Evolutionary conservation across 2,888 invertebrate species (phyloP), one percentile per base, ranked within the genome.

Genomic region (Ophion ventricosus): DNA sequence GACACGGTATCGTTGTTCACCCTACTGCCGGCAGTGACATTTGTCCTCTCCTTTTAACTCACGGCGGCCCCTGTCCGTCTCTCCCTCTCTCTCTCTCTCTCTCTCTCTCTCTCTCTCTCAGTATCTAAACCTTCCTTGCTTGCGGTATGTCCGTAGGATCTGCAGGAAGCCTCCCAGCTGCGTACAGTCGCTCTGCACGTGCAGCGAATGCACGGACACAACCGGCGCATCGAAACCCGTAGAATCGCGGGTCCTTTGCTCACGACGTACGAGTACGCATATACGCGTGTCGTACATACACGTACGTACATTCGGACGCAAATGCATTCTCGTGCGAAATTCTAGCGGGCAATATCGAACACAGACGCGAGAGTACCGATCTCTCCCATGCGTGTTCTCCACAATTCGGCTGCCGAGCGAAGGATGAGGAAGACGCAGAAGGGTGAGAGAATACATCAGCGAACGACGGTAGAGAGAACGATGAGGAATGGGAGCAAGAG

Each of bases 91-190:
- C 79, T 49, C 56, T 23, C 56, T 67, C 40, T 49, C n/a, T 23
- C 14, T 59, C 74, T 72, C 83, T 10, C 63, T 23, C 70, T 7
- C 29, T 20, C 79, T 49, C 56, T 23, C 56, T 67, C 40, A 35
- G 56, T 29, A 49, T 72, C 20, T n/a, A 20, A 57, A 35, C 40
- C 40, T 61, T 67, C 61, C 54, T 77, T 20, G 54, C 69, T 79
- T 85, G 87, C 88, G 90, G 90, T 90, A 89, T 90, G 90, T 90
- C 89, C 89, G 88, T 88, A 87, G 89, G 88, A 91, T 90, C 90
- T 90, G 87, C 88, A 90, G 83, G 87, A 88, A 88, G 87, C 87
- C 87, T 77, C 75, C 84, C 88, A 70, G 66, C 85, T 87, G 74
- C 85, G 83, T 84, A 83, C 87, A 75, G 73, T 73, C 26, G 82